Base-by-base conservation (phyloP, 2,888 invertebrate genomes). In the Euzophera pinguis region DNA sequence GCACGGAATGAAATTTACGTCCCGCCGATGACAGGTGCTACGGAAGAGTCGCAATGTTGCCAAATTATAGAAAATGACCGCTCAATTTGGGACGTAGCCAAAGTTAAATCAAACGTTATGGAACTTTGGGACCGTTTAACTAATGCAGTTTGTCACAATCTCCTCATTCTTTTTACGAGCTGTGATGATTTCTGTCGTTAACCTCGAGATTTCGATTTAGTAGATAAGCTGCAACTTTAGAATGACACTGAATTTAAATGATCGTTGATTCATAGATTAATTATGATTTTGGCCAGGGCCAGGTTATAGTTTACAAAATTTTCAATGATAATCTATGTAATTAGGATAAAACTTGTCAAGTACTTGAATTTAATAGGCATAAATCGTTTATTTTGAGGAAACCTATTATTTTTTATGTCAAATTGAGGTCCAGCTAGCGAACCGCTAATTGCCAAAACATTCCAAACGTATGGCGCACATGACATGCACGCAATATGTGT, bases 401-500 rank as follows among this genome's bases (percentile, higher is more conserved):
- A 42, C 1, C 14, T 34, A 37, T 7, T 14, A 42, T 27, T 32
- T 16, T 45, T 41, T 29, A 9, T 14, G 29, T 16, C 29, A 14
- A 39, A 42, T 17, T 35, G 32, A 37, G 43, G 35, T 50, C 16
- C 38, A 8, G 13, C 43, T 10, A 43, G 43, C 27, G 17, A 32
- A 27, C 43, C 14, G 41, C 64, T 81, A 79, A 84, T 81, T 81
- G 72, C 59, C 61, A 62, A 58, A 64, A 70, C 72, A 76, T 79
- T 73, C 79, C 75, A 68, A 60, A 56, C 54, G 63, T 60, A 60
- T 58, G 62, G 64, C 75, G 69, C 73, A 69, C 71, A 77, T 75
- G 76, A 79, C 80, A 80, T 84, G 82, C 84, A 84, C 78, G 75
- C 79, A 73, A 81, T 81, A 82, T 81, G 69, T 85, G 84, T 81